Evolutionary conservation across 92 coral and sea anemone genomes (phyloP).

Genomic region (Parazoanthus darwini): DNA sequence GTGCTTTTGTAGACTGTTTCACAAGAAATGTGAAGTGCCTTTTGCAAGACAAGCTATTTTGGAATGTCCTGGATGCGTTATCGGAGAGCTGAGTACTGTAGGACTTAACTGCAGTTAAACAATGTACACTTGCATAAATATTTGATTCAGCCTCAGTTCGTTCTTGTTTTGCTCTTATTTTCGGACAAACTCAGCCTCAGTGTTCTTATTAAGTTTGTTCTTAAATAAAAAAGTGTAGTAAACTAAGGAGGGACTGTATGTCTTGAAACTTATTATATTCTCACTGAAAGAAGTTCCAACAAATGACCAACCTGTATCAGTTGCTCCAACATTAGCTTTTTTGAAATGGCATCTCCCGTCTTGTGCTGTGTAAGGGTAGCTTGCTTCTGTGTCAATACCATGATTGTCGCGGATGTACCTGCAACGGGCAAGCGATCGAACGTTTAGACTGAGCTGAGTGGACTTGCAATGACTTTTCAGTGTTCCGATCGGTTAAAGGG

Average conservation of each 20-base stretch:
- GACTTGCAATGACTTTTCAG: not conserved
- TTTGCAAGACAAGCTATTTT: too few relatives aligned
- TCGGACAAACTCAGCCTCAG: too few relatives aligned
- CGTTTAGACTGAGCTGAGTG: not conserved
- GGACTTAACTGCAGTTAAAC: too few relatives aligned
- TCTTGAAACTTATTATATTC: too few relatives aligned
- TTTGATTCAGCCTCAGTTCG: too few relatives aligned
- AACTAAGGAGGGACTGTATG: not conserved
- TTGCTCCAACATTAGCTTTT: slow-evolving; percentile 70
- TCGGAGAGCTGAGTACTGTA: too few relatives aligned
- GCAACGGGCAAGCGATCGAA: not conserved
- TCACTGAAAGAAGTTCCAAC: not conserved
- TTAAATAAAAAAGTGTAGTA: not conserved
- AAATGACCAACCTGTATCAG: slow-evolving; percentile 63
- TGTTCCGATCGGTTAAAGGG: not conserved
- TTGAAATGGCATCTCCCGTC: slow-evolving; percentile 67
- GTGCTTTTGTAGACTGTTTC: too few relatives aligned
- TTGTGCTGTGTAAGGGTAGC: slow-evolving; percentile 74
- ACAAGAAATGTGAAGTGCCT: too few relatives aligned
- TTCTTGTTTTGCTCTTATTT: too few relatives aligned
- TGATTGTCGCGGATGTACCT: slow-evolving; percentile 68
- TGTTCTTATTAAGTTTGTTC: too few relatives aligned
- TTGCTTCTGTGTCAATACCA: slow-evolving; percentile 85
- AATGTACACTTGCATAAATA: too few relatives aligned
- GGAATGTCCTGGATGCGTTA: too few relatives aligned